A percentile compares a stretch with the other conserved stretches of the same genome.
phyloP scores from a whole-genome alignment of 2,113 vertebrate genomes.

The Channa argus region DNA sequence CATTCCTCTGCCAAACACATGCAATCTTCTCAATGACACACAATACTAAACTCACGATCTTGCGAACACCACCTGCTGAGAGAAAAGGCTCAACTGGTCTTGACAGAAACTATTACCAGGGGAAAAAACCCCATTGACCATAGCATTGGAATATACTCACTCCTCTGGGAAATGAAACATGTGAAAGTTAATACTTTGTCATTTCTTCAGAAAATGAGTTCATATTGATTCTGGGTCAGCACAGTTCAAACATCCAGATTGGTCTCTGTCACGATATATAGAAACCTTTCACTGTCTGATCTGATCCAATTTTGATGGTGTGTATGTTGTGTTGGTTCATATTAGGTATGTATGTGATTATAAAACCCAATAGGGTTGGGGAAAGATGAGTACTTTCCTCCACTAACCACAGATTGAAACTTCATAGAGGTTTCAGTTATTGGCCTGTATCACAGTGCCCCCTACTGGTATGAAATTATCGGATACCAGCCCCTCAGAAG shows the following conservation, averaged over 20 bases:
- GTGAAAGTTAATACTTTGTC: slow-evolving; percentile 69
- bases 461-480: slow-evolving; percentile 71
- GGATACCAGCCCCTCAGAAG: slow-evolving; percentile 20
- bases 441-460: slow-evolving; percentile 83
- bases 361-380: slow-evolving; percentile 57
- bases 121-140: slow-evolving; percentile 47
- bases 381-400: slow-evolving; percentile 43
- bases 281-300: slow-evolving; percentile 56
- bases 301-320: slow-evolving; percentile 66
- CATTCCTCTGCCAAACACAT: slow-evolving; percentile 58
- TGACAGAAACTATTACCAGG: slow-evolving; percentile 70
- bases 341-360: slow-evolving; percentile 64
- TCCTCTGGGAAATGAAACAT: slow-evolving; percentile 64
- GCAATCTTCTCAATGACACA: slow-evolving; percentile 66
- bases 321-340: slow-evolving; percentile 54
- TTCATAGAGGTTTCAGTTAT: slow-evolving; percentile 9
- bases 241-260: slow-evolving; percentile 56
- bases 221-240: slow-evolving; percentile 54
- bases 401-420: slow-evolving; percentile 40
- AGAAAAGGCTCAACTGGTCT: slow-evolving; percentile 65
- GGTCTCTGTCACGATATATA: slow-evolving; percentile 51
- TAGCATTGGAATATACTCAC: slow-evolving; percentile 60
- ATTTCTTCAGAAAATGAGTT: slow-evolving; percentile 41
- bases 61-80: slow-evolving; percentile 39
- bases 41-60: slow-evolving; percentile 42